Evolutionary conservation across 2,888 invertebrate genomes (phyloP).

Genomic region (Ectobius pallidus): DNA sequence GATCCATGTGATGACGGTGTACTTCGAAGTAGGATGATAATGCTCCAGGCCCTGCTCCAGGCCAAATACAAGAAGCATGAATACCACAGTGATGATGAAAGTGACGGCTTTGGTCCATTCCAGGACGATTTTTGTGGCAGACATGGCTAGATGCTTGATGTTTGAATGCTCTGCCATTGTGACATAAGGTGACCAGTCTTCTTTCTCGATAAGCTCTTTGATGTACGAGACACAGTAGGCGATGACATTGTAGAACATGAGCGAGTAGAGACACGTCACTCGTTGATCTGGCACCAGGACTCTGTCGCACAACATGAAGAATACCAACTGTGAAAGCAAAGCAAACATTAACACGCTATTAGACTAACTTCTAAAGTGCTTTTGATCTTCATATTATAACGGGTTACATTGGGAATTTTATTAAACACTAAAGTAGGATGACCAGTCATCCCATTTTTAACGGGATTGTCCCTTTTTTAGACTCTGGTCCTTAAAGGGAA

Average conservation of each 20-base stretch:
- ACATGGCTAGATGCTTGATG: slow-evolving; percentile 80
- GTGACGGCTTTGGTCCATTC: slow-evolving; percentile 85
- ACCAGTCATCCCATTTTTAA: no score
- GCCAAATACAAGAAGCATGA: slow-evolving; percentile 75
- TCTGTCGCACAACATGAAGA: slow-evolving; percentile 75
- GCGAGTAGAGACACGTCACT: slow-evolving; percentile 74
- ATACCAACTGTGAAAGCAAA: slow-evolving; percentile 65
- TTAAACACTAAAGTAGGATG: no score
- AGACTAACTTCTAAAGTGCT: no score
- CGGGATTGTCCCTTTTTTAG: no score
- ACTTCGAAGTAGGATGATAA: slow-evolving; percentile 71
- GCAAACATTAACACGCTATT: slow-evolving; percentile 32
- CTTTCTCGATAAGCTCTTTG: slow-evolving; percentile 73
- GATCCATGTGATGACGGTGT: slow-evolving; percentile 68
- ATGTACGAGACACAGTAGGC: slow-evolving; percentile 79
- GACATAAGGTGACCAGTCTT: slow-evolving; percentile 79
- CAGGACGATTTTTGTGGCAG: slow-evolving; percentile 78
- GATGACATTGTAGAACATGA: slow-evolving; percentile 83
- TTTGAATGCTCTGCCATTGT: slow-evolving; percentile 74
- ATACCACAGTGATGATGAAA: slow-evolving; percentile 77
- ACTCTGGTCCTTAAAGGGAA: no score
- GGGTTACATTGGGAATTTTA: no score
- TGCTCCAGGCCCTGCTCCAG: slow-evolving; percentile 76
- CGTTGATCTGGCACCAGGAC: slow-evolving; percentile 62
- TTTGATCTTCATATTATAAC: no score